phyloP scores from a whole-genome alignment of 30 jellyfish, hydroid and myxozoan species.

The Nemopilema nomurai region DNA sequence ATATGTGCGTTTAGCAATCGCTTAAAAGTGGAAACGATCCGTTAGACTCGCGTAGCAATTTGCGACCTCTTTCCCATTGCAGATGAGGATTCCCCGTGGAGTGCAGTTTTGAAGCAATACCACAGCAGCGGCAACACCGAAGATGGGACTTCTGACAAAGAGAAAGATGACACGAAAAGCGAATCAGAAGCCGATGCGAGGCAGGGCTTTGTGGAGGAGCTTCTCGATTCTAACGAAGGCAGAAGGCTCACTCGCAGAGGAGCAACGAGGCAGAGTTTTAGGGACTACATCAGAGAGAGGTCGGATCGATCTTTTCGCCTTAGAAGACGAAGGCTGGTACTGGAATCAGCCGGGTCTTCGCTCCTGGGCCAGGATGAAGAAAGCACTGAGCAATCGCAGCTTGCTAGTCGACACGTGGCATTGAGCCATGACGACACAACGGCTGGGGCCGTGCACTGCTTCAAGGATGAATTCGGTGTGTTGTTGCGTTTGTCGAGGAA shows the following conservation, averaged over 20 bases:
- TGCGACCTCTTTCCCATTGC: too few species aligned
- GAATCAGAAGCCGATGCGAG: slow-evolving; percentile 55
- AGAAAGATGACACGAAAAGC: slow-evolving; percentile 29
- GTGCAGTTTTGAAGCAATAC: slow-evolving; percentile 24
- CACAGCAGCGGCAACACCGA: slow-evolving; percentile 28
- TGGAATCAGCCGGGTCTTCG: slow-evolving; percentile 80
- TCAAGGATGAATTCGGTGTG: slow-evolving; percentile 91
- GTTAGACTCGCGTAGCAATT: too few species aligned
- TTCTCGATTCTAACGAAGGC: slow-evolving; percentile 45
- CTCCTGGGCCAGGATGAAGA: slow-evolving; percentile 68
- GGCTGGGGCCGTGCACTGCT: slow-evolving; percentile 97
- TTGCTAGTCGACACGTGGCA: slow-evolving; percentile 72
- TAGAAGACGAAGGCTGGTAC: slow-evolving; percentile 63
- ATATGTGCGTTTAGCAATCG: too few species aligned
- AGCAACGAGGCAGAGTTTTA: slow-evolving; percentile 68
- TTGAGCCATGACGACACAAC: slow-evolving; percentile 92
- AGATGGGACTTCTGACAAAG: slow-evolving; percentile 33
- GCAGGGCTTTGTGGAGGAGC: slow-evolving; percentile 44
- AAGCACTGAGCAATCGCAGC: slow-evolving; percentile 26
- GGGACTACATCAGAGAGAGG: slow-evolving; percentile 59
- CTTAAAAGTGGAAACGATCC: too few species aligned
- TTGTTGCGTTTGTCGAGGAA: neutral
- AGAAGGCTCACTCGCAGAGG: slow-evolving; percentile 78
- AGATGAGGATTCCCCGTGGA: slow-evolving; percentile 27
- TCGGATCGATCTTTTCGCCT: slow-evolving; percentile 43